These are phyloP conservation scores for western clawed frog (Xenopus tropicalis) DNA, from an alignment of 2,113 vertebrate species.

Conservation along the genomic window UCB_Xtro_10.0 CM004443.2:92471001-92471500, in stretches of 20 bases:
- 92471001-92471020: not conserved
- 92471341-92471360: no score
- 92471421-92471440: no score
- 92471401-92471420: not conserved
- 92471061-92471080: slow-evolving; percentile 38
- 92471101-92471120: slow-evolving; percentile 21
- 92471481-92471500: no score
- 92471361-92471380: no score
- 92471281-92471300: slow-evolving; percentile 11
- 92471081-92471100: slow-evolving; percentile 22
- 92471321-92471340: no score
- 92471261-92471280: slow-evolving; percentile 32
- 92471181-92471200: slow-evolving; percentile 41
- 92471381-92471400: no score
- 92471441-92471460: no score
- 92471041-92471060: slow-evolving; percentile 25
- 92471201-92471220: slow-evolving; percentile 42
- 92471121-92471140: slow-evolving; percentile 37
- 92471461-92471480: no score
- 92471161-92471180: slow-evolving; percentile 39
- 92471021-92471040: not conserved
- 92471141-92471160: slow-evolving; percentile 39
- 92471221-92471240: slow-evolving; percentile 33
- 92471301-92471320: slow-evolving; percentile 12
- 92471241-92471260: slow-evolving; percentile 32